Percentiles rank a stretch among this genome's conserved stretches.
Evolutionary conservation across 92 coral and sea anemone species (phyloP).

Genomic region (Epizoanthus stellaris): DNA sequence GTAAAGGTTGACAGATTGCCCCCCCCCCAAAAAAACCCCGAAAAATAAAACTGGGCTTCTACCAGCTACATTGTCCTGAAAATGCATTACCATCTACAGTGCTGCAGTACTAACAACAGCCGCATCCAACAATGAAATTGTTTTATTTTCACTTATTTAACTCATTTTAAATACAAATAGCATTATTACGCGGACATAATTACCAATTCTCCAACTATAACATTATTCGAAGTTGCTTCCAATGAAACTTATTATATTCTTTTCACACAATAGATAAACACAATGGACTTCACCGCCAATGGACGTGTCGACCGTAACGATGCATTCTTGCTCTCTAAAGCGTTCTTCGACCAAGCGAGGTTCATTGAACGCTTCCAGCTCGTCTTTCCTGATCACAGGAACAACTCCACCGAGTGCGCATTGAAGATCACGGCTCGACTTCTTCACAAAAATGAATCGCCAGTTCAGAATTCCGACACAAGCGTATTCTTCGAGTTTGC

Average conservation of each 20-base stretch:
- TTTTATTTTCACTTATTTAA: no score
- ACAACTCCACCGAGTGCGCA: constrained; percentile 52
- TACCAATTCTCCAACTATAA: no score
- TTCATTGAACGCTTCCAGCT: constrained; percentile 45
- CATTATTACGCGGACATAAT: no score
- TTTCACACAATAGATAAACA: constrained; percentile 39
- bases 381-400: constrained; percentile 61
- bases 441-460: constrained; percentile 30
- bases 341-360: constrained; percentile 63
- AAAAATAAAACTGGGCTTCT: no score
- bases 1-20: no score
- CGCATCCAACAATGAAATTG: no score
- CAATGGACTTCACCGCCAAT: constrained; percentile 77
- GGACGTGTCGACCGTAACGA: constrained; percentile 69
- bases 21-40: no score
- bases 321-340: constrained; percentile 69
- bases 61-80: no score
- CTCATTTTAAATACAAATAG: no score
- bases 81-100: no score
- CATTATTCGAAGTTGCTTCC: no score
- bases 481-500: constrained; percentile 71
- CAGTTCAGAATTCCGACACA: constrained; percentile 39
- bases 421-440: constrained; percentile 53
- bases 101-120: no score
- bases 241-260: not conserved